phyloP scores from a whole-genome alignment of 2,113 vertebrate genomes.

The Copsychus sechellarum region DNA sequence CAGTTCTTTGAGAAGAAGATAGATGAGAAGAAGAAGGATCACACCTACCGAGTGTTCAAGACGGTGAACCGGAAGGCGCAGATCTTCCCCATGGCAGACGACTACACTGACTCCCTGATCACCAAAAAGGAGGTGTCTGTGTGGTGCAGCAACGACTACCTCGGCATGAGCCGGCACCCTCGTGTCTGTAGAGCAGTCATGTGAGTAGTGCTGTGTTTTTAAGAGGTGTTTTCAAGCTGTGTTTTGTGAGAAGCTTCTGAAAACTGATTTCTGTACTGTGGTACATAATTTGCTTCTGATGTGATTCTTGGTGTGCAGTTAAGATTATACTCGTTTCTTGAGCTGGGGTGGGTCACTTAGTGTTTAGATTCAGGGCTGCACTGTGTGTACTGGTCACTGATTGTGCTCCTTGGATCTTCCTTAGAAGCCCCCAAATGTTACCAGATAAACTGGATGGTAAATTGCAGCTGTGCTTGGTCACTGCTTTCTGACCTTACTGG shows the following conservation, averaged over 20 bases:
- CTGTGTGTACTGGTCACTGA: background rate
- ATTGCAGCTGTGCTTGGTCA: background rate
- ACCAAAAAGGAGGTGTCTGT: conserved; percentile 89
- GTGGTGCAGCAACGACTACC: conserved; percentile 98
- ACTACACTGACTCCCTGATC: conserved; percentile 83
- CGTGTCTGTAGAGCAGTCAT: conserved; percentile 86
- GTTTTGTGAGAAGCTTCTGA: background rate
- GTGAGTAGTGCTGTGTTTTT: conserved; percentile 74
- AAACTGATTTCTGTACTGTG: background rate
- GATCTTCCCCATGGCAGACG: conserved; percentile 92
- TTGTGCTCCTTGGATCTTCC: background rate
- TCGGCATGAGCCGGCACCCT: conserved; percentile 97
- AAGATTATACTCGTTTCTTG: background rate
- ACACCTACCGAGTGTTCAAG: conserved; percentile 96
- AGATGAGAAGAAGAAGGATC: conserved; percentile 91
- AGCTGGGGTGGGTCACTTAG: background rate
- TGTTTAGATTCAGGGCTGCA: background rate
- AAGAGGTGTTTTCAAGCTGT: background rate
- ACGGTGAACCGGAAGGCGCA: conserved; percentile 90
- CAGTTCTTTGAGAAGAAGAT: conserved; percentile 95
- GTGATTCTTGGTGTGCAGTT: background rate
- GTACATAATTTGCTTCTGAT: background rate
- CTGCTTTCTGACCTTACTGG: background rate
- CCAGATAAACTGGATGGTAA: background rate
- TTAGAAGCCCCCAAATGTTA: background rate